Evolutionary conservation across 2,797 vertebrate species (phyloP).

Genomic region (Lithobates sylvaticus): DNA sequence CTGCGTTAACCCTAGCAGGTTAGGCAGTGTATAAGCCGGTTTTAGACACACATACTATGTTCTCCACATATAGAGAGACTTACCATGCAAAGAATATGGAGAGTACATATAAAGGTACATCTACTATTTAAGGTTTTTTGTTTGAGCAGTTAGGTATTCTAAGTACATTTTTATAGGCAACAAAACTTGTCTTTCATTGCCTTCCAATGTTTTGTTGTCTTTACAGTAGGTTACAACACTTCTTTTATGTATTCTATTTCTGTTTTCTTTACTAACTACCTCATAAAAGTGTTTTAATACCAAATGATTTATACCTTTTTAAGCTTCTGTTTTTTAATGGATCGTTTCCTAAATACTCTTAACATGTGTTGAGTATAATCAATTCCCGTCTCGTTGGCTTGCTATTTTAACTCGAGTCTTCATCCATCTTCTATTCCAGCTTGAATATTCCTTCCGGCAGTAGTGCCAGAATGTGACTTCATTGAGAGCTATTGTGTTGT

Average conservation of each 20-base stretch:
- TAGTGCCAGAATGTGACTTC: slow-evolving; percentile 55
- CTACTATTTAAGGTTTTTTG: too few relatives aligned
- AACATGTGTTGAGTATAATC: slow-evolving; percentile 54
- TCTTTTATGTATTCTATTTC: slow-evolving; percentile 19
- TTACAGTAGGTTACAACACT: neutral
- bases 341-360: slow-evolving; percentile 56
- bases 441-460: slow-evolving; percentile 49
- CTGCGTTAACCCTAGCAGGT: too few relatives aligned
- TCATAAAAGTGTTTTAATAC: neutral
- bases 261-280: slow-evolving; percentile 1
- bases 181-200: neutral
- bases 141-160: too few relatives aligned
- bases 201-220: neutral
- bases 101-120: too few relatives aligned
- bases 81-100: too few relatives aligned
- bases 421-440: slow-evolving; percentile 50
- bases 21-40: too few relatives aligned
- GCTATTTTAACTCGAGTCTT: slow-evolving; percentile 29
- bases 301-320: slow-evolving; percentile 47
- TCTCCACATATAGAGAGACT: too few relatives aligned
- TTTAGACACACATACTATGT: too few relatives aligned
- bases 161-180: neutral
- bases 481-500: slow-evolving; percentile 37
- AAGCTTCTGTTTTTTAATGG: slow-evolving; percentile 46
- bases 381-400: slow-evolving; percentile 43